Base-by-base conservation (phyloP, 1,140 invertebrate species). In the Rhopalosiphum maidis region DNA sequence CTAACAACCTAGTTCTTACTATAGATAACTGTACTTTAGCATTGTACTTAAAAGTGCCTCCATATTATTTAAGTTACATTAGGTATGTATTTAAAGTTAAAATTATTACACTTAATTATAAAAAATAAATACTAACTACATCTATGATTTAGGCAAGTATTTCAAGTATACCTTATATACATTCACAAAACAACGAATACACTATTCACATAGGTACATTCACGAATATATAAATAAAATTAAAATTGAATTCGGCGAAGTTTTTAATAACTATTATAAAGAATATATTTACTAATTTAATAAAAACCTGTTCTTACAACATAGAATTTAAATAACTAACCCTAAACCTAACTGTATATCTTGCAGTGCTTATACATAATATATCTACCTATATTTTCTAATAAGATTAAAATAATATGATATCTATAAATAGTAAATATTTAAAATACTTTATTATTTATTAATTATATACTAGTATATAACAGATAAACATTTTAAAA, bases 261-360 rank as follows among this genome's bases (percentile, higher is more conserved):
- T 18, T 88, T 30, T 30, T 48, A 46, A 51, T n/a, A 48, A 88
- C 25, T 87, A 46, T 51, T 30, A 86, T 51, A 48, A 48, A 18
- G 46, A 88, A 88, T 48, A 88, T n/a, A 48, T n/a, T 88, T 48
- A 46, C 43, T n/a, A 48, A 88, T 87, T 48, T 88, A 25, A 88
- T 88, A 48, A 88, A 87, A 88, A 88, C 86, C 46, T 21, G 43
- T 88, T 88, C 46, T 46, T 46, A 48, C 6, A 87, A n/a, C 15
- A 46, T 30, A 25, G 25, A 48, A 88, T 48, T 88, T 35, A 30
- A 88, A 88, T 88, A 88, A 35, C 4, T 77, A 68, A 68, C 60
- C 60, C 30, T n/a, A 68, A n/a, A n/a, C 46, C 86, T 88, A 88
- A 88, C 86, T 88, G 86, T 85, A 85, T 7, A 88, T 51, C 30